Percentiles rank a stretch among this genome's conserved stretches.
Evolutionary conservation across 23 tunicate genomes (phyloP).

Genomic region (Corella eumyota): DNA sequence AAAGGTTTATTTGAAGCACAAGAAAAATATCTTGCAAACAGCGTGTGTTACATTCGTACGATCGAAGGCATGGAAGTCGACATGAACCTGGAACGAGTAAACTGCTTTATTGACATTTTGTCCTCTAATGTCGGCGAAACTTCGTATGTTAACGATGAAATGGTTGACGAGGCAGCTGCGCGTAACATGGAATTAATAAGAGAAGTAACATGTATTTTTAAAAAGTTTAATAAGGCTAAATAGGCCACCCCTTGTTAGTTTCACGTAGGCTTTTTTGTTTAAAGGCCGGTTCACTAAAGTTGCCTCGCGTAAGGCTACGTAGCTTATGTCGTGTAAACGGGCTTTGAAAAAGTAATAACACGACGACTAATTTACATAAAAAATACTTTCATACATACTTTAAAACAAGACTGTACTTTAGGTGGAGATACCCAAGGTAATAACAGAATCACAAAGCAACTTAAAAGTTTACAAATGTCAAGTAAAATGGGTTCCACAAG

Average conservation of each 20-base stretch:
- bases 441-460: constrained; percentile 11
- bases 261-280: no score
- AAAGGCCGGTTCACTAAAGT: no score
- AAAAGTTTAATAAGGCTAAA: no score
- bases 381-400: no score
- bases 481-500: constrained; percentile 40
- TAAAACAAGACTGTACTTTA: no score
- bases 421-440: constrained; percentile 13
- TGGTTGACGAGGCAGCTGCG: constrained; percentile 24
- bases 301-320: no score
- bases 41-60: constrained; percentile 36
- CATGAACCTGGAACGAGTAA: no score
- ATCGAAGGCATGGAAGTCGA: constrained; percentile 26
- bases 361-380: no score
- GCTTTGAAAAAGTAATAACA: no score
- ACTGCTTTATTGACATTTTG: constrained; percentile 13
- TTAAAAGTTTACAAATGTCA: constrained; percentile 26
- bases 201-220: constrained; percentile 27
- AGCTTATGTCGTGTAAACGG: no score
- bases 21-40: neutral
- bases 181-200: constrained; percentile 9
- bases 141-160: constrained; percentile 26
- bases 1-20: neutral
- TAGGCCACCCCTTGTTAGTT: no score
- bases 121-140: neutral